A percentile compares a stretch with the other conserved stretches of the same genome.
These are phyloP conservation scores for Euschistus heros DNA, from an alignment of 1,140 invertebrate genomes.

Conservation along the genomic window DNA sequence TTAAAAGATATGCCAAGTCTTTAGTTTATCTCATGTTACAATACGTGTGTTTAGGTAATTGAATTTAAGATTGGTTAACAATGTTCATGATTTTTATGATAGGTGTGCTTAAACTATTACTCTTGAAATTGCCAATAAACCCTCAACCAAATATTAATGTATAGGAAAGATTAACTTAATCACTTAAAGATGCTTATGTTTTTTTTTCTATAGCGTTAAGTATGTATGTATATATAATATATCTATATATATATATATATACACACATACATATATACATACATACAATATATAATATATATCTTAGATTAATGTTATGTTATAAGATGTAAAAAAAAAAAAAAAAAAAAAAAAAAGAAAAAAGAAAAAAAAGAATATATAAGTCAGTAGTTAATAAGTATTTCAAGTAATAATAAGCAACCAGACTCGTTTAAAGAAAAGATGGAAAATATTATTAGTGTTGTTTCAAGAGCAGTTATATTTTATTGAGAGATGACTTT, in stretches of 20 bases:
- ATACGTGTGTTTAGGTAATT: constrained; percentile 7
- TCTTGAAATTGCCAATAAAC: constrained; percentile 29
- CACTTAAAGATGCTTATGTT: constrained; percentile 20
- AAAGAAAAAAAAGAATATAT: constrained; percentile 7
- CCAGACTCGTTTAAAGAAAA: background rate
- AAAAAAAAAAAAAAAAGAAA: constrained; percentile 7
- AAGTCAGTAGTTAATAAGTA: constrained; percentile 25
- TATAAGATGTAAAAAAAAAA: constrained; percentile 21
- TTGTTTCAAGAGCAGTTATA: background rate
- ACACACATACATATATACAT: constrained; percentile 17
- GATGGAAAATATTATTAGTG: background rate
- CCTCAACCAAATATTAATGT: constrained; percentile 29
- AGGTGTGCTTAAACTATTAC: constrained; percentile 26
- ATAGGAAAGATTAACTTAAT: constrained; percentile 19
- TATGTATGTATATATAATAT: constrained; percentile 17
- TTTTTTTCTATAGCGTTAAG: constrained; percentile 24
- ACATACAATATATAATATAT: constrained; percentile 12
- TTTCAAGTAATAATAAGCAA: constrained; percentile 15
- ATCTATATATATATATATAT: background rate
- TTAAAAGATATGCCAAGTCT: constrained; percentile 19
- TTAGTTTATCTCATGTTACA: constrained; percentile 21
- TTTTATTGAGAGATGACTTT: constrained; percentile 5
- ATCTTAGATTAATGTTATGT: constrained; percentile 21
- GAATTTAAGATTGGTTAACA: constrained; percentile 16
- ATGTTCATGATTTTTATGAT: constrained; percentile 22